Base-by-base conservation (phyloP, 2,888 invertebrate genomes). In the Halictus ligatus region DNA sequence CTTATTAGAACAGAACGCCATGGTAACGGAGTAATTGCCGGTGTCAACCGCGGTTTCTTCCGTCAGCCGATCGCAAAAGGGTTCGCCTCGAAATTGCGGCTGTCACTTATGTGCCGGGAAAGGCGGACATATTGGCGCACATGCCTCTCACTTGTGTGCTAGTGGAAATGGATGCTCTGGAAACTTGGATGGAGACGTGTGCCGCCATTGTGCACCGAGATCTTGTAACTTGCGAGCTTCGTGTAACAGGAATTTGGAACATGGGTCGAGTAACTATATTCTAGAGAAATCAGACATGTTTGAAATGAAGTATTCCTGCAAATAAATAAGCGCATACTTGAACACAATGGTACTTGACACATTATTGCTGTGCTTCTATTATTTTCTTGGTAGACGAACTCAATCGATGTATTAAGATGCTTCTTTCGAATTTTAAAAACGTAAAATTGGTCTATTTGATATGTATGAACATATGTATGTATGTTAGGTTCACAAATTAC, bases 41-140 rank as follows among this genome's bases (percentile, higher is more conserved):
- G n/a, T 40, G 8, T 79, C 58, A 54, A 35, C 48, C 69, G 43
- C 35, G 73, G 74, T 77, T 48, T 77, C 35, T 29, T 58, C 71
- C 18, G 18, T 54, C 25, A 18, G 25, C 40, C 40, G 29, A 29
- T 64, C 64, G 64, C 64, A 18, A 46, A 71, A 69, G 69, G 77
- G 21, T 69, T 77, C 40, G 69, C 35, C 40, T 69, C 40, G 40
- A 69, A 69, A 46, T 73, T 46, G 25, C 8, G 46, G 7, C 25
- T 73, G 46, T 48, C 25, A 25, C 25, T 73, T 73, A 29, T 29
- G 46, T 29, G 46, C 25, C 18, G 25, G 25, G 15, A 73, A 2
- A 73, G 6, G 25, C 69, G 69, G 40, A 69, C 35, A 40, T 69
- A 69, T 69, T 69, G 69, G 35, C 35, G 69, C 69, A 21, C 35